Base-by-base conservation (phyloP, 2,888 invertebrate genomes). In the Hypomecis atomaria region DNA sequence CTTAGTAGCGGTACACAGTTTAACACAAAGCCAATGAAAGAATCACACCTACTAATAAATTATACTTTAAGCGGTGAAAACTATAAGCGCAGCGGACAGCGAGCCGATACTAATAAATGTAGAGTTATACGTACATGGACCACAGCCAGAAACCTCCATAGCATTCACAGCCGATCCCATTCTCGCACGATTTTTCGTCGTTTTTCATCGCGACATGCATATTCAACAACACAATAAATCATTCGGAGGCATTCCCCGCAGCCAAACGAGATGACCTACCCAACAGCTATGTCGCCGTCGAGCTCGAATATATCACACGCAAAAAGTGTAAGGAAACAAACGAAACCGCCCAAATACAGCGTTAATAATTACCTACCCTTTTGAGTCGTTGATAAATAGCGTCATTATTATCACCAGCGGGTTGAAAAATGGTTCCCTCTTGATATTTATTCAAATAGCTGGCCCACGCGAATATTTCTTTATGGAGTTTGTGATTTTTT, bases 131-230 rank as follows among this genome's bases (percentile, higher is more conserved):
- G n/a, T n/a, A 43, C 34, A 57, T 37, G 37, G 10, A 33, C 11
- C 23, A 42, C 47, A 10, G 49, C 37, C 42, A 47, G 48, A 58
- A 48, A 49, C 5, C 48, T 54, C 45, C 58, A 54, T 53, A 48
- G 42, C 59, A 50, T 44, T 53, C 65, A 70, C 62, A 64, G 67
- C 73, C 69, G 73, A 77, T 75, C 76, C 78, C 71, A 79, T 78
- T 75, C 81, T 71, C 78, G 76, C 81, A 81, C 83, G 81, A 79
- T 84, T 85, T 81, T 82, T 85, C 86, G 83, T 89, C 88, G 90
- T 91, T 91, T 91, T 91, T 92, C 92, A 92, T 91, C 85, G 81
- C 85, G 88, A 89, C 90, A 90, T 91, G 91, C 90, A 92, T 92
- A 91, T 91, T 92, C 90, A 92, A 89, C 89, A 81, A 78, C 82